Percentiles rank a stretch among this genome's conserved stretches.
phyloP scores from a whole-genome alignment of 1,140 invertebrate genomes.

The Sipha flava region DNA sequence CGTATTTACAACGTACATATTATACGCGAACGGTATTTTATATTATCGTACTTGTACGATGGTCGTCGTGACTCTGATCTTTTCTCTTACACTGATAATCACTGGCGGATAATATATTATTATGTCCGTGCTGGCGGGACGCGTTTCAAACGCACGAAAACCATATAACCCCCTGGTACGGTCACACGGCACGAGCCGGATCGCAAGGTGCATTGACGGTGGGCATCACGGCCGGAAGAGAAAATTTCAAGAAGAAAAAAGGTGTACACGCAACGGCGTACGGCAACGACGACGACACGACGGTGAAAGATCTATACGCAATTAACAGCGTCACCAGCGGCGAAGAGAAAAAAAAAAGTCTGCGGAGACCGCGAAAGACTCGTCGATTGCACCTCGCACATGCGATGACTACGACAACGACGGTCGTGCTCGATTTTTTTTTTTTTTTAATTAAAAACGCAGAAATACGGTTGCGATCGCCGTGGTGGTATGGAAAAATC shows the following conservation, averaged over 20 bases:
- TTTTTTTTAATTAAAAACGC: slow-evolving; percentile 22
- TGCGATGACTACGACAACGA: background rate
- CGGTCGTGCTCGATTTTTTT: slow-evolving; percentile 18
- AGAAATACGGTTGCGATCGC: background rate
- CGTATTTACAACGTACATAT: background rate
- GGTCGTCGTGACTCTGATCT: background rate
- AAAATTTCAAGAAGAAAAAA: slow-evolving; percentile 2
- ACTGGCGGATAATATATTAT: background rate
- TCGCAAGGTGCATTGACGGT: no score
- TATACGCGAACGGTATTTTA: no score
- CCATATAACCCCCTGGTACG: background rate
- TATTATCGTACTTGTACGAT: no score
- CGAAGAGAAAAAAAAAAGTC: background rate
- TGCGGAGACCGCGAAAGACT: background rate
- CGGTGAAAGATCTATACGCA: no score
- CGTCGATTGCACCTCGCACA: background rate
- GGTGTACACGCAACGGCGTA: no score
- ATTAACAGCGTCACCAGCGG: background rate
- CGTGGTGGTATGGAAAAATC: background rate
- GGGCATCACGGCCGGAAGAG: slow-evolving; percentile 20
- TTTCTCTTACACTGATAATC: background rate
- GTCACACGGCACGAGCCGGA: no score
- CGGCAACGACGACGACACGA: background rate
- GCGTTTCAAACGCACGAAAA: background rate
- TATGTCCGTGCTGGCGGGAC: background rate